These are phyloP conservation scores for Dendrophyllia cribrosa DNA, from an alignment of 64 coral and sea anemone species.

Conservation along the genomic window DNA sequence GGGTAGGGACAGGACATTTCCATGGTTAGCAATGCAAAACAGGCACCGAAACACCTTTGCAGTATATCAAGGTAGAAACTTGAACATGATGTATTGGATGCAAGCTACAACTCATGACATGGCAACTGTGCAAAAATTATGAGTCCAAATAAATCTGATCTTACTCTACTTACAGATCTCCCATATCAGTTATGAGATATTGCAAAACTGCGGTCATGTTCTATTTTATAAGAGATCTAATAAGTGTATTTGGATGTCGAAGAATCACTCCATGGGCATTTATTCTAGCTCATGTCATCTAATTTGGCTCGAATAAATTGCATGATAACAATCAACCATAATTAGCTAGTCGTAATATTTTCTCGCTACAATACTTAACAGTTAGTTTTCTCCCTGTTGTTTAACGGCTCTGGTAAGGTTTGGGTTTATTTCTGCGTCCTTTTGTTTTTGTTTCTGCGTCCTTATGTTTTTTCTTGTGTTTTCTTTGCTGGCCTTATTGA, in stretches of 20 bases:
- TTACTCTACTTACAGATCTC: slow-evolving; percentile 42
- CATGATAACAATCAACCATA: slow-evolving; percentile 31
- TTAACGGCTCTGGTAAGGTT: no score
- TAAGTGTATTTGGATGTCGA: slow-evolving; percentile 55
- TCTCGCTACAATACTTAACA: no score
- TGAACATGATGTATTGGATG: slow-evolving; percentile 8
- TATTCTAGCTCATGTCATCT: slow-evolving; percentile 30
- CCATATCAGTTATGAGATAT: slow-evolving; percentile 38
- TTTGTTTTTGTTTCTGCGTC: no score
- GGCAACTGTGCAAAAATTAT: not conserved
- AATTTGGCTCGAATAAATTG: slow-evolving; percentile 15
- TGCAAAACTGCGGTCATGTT: slow-evolving; percentile 5
- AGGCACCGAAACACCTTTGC: slow-evolving; percentile 12
- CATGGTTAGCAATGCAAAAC: slow-evolving; percentile 2
- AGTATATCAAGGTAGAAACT: not conserved
- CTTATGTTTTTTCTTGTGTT: no score
- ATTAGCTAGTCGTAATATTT: no score
- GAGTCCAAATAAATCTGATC: not conserved
- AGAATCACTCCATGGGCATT: slow-evolving; percentile 31
- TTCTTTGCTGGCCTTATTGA: no score
- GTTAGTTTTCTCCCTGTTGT: no score
- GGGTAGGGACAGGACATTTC: slow-evolving; percentile 15
- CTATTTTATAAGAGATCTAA: not conserved
- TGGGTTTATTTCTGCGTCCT: no score
- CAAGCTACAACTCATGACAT: not conserved